These are phyloP conservation scores for Eudemis profundana DNA, from an alignment of 2,888 invertebrate species.

Conservation along the genomic window DNA sequence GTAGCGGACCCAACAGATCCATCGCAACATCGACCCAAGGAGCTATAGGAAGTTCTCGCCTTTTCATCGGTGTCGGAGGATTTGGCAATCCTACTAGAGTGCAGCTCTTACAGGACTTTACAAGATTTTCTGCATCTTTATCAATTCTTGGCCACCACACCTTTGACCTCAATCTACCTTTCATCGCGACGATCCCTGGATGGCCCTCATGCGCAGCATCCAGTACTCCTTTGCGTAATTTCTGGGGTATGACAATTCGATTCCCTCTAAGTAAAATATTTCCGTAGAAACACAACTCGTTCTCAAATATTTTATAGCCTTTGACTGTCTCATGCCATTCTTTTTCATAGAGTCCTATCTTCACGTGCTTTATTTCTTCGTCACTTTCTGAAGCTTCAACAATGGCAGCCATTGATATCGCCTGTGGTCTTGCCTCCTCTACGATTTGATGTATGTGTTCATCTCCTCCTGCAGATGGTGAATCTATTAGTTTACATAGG, in stretches of 20 bases:
- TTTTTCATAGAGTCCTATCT: too few species aligned
- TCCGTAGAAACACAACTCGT: background rate
- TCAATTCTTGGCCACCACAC: constrained; percentile 4
- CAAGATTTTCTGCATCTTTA: background rate
- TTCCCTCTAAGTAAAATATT: background rate
- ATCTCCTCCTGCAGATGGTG: background rate
- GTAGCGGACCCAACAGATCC: background rate
- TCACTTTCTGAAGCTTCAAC: background rate
- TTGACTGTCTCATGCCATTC: background rate
- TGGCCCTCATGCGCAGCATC: background rate
- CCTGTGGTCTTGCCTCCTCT: background rate
- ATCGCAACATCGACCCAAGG: background rate
- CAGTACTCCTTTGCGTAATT: background rate
- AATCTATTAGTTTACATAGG: constrained; percentile 32
- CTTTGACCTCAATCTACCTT: background rate
- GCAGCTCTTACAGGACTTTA: background rate
- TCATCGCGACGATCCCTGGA: background rate
- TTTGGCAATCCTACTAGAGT: background rate
- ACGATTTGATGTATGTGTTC: background rate
- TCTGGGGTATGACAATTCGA: background rate
- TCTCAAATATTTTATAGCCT: background rate
- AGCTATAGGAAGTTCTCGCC: background rate
- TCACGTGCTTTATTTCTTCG: background rate
- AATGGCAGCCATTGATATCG: background rate
- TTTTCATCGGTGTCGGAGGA: background rate